Conservation (phyloP, 2,888 invertebrate species). For the Tanypteryx hageni region DNA sequence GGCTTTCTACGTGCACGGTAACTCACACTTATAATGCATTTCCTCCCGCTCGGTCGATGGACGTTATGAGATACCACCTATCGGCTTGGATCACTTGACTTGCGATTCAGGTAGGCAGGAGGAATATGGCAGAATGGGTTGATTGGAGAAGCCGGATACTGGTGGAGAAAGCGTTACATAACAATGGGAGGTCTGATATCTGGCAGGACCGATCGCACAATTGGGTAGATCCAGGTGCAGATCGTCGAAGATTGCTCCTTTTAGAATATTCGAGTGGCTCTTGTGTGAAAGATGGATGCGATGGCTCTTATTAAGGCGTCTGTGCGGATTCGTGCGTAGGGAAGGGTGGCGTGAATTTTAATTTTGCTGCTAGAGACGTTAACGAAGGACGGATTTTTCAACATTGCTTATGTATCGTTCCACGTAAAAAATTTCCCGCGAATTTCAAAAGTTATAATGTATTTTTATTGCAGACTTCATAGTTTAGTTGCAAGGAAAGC, state of each 20-base stretch:
- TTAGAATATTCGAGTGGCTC: too few species aligned
- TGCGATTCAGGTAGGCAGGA: background rate
- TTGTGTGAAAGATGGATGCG: too few species aligned
- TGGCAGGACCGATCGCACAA: background rate
- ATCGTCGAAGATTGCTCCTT: background rate
- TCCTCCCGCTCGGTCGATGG: background rate
- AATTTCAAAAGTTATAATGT: too few species aligned
- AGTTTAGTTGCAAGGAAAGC: too few species aligned
- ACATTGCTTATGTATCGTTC: too few species aligned
- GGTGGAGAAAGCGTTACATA: background rate
- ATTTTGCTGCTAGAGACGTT: too few species aligned
- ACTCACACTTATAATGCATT: slow-evolving; percentile 36
- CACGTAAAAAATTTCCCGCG: too few species aligned
- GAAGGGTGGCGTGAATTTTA: too few species aligned
- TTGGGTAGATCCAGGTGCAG: background rate
- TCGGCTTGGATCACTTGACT: background rate
- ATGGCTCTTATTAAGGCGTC: too few species aligned
- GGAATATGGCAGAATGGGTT: slow-evolving; percentile 5
- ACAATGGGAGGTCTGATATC: background rate
- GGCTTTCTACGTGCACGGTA: background rate
- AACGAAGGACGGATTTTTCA: too few species aligned
- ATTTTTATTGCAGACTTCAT: too few species aligned
- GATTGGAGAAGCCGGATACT: slow-evolving; percentile 7
- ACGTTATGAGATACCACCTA: slow-evolving; percentile 36
- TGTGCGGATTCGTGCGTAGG: too few species aligned